phyloP scores from a whole-genome alignment of 2,888 invertebrate genomes.

The Linnaemya vulpina region DNA sequence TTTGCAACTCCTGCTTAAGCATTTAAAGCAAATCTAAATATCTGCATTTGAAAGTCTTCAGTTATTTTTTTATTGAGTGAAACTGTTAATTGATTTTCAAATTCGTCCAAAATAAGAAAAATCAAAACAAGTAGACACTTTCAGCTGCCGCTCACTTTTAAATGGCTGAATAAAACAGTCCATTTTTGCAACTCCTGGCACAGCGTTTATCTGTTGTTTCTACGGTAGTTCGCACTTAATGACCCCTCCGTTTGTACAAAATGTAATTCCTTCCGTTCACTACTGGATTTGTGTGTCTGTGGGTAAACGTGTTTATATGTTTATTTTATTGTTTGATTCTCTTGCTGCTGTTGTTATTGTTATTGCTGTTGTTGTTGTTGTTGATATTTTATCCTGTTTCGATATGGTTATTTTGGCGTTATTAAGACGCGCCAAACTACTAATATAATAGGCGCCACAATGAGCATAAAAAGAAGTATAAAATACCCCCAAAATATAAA shows the following conservation, averaged over 20 bases:
- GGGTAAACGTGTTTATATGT: slow-evolving; percentile 73
- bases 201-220: slow-evolving; percentile 29
- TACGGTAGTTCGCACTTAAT: slow-evolving; percentile 50
- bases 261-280: slow-evolving; percentile 45
- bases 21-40: too few relatives aligned
- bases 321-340: slow-evolving; percentile 63
- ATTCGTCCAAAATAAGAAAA: background rate
- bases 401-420: slow-evolving; percentile 69
- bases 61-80: too few relatives aligned
- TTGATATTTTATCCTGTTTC: slow-evolving; percentile 28
- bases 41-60: too few relatives aligned
- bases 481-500: slow-evolving; percentile 38
- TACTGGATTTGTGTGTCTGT: slow-evolving; percentile 52
- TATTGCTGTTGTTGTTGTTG: slow-evolving; percentile 33
- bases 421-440: slow-evolving; percentile 72
- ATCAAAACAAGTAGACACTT: background rate
- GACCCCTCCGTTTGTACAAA: slow-evolving; percentile 21
- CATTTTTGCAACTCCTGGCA: slow-evolving; percentile 29
- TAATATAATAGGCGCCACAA: slow-evolving; percentile 69
- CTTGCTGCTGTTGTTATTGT: slow-evolving; percentile 27
- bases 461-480: slow-evolving; percentile 58
- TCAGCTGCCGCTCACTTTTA: slow-evolving; percentile 19
- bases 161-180: slow-evolving; percentile 27
- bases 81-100: background rate
- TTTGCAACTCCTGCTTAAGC: too few relatives aligned